Evolutionary conservation across 2,113 vertebrate genomes (phyloP).

Genomic region (Phalacrocorax carbo): DNA sequence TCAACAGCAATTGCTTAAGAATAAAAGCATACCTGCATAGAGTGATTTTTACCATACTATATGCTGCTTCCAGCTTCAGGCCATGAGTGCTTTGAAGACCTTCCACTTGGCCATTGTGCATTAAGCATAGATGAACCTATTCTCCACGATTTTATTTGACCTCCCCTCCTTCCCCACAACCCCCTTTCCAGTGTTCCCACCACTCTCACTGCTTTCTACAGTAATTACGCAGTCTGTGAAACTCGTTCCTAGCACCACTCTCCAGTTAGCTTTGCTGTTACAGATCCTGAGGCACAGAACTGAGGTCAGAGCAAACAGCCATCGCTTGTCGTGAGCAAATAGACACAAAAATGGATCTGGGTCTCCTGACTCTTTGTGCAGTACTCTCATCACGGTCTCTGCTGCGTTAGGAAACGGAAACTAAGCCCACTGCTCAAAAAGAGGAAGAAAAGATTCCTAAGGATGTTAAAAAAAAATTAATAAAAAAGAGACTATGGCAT

Average conservation of each 20-base stretch:
- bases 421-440: not conserved
- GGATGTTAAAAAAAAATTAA: not conserved
- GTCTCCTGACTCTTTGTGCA: not conserved
- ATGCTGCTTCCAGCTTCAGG: not conserved
- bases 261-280: not conserved
- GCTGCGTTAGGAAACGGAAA: not conserved
- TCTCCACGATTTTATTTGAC: not conserved
- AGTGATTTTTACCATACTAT: not conserved
- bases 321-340: accelerated
- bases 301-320: not conserved
- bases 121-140: not conserved
- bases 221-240: not conserved
- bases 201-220: not conserved
- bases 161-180: not conserved
- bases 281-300: not conserved
- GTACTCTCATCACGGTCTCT: not conserved
- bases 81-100: not conserved
- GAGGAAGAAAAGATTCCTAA: not conserved
- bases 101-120: not conserved
- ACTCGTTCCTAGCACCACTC: not conserved
- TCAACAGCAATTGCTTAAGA: not conserved
- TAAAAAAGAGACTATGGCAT: not conserved
- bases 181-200: not conserved
- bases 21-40: not conserved
- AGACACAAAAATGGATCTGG: not conserved